Evolutionary conservation across 2,888 invertebrate genomes (phyloP).

Genomic region (Chloroclystis v-ata): DNA sequence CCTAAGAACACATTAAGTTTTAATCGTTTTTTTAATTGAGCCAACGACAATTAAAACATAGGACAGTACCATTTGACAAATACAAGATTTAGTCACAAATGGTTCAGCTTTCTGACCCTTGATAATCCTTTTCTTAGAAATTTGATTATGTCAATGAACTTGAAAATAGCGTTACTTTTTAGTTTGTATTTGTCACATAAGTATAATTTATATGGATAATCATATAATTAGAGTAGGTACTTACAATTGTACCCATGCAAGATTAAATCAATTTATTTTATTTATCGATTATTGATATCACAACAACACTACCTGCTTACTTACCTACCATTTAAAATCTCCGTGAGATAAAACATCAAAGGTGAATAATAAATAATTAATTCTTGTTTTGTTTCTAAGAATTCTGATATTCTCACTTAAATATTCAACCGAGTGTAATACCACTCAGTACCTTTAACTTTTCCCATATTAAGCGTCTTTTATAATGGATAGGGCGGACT

Average conservation of each 20-base stretch:
- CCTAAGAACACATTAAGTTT: slow-evolving; percentile 35
- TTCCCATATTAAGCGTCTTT: slow-evolving; percentile 13
- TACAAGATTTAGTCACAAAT: slow-evolving; percentile 9
- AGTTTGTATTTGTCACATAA: no score
- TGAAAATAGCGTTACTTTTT: no score
- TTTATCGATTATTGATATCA: no score
- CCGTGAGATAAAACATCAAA: neutral
- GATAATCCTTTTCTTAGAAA: slow-evolving; percentile 2
- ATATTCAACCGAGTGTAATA: slow-evolving; percentile 20
- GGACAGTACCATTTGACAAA: slow-evolving; percentile 18
- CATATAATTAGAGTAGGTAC: no score
- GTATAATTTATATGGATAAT: no score
- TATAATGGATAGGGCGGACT: slow-evolving; percentile 13
- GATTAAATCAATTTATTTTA: no score
- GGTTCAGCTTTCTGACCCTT: slow-evolving; percentile 12
- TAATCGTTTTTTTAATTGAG: slow-evolving; percentile 35
- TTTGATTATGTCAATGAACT: neutral
- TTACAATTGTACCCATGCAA: no score
- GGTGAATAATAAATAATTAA: neutral
- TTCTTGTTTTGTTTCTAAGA: slow-evolving; percentile 2
- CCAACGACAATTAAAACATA: slow-evolving; percentile 21
- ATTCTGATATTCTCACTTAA: slow-evolving; percentile 21
- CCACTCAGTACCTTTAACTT: slow-evolving; percentile 9
- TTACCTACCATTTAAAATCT: neutral
- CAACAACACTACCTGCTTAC: no score